phyloP scores from a whole-genome alignment of 2,797 vertebrate species.

The Gila robusta region DNA sequence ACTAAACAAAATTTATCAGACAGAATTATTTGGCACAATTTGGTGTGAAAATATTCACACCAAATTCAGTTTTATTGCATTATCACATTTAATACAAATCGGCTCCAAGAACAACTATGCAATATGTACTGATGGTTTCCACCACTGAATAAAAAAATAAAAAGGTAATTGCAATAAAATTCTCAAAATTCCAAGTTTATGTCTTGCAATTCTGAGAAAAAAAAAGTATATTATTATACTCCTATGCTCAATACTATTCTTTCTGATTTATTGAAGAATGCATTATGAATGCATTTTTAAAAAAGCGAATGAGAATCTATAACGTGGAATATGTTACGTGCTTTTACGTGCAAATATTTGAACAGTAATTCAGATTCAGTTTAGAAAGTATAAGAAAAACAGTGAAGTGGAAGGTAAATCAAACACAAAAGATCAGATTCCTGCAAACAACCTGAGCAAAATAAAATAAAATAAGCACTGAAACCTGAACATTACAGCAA shows the following conservation, averaged over 20 bases:
- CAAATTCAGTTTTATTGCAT: background rate
- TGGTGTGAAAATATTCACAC: background rate
- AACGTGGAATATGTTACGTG: background rate
- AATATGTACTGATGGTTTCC: background rate
- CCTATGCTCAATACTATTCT: background rate
- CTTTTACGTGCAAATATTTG: background rate
- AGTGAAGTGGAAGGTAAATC: background rate
- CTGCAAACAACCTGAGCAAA: background rate
- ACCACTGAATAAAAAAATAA: background rate
- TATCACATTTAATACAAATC: background rate
- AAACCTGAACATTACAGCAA: slow-evolving; percentile 2
- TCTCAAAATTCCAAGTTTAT: no score
- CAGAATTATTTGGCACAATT: background rate
- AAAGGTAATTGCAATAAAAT: background rate
- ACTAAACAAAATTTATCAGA: background rate
- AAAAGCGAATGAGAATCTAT: background rate
- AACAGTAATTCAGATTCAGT: background rate
- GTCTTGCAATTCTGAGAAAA: no score
- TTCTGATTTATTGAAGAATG: background rate
- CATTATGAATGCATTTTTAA: background rate
- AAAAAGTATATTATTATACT: no score
- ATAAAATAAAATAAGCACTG: background rate
- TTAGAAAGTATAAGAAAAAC: background rate
- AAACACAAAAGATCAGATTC: background rate
- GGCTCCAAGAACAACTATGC: background rate